A percentile compares a stretch with the other conserved stretches of the same genome.
These are phyloP conservation scores for Drosophila paranaensis DNA, from an alignment of 2,888 invertebrate species.

Conservation along the genomic window DNA sequence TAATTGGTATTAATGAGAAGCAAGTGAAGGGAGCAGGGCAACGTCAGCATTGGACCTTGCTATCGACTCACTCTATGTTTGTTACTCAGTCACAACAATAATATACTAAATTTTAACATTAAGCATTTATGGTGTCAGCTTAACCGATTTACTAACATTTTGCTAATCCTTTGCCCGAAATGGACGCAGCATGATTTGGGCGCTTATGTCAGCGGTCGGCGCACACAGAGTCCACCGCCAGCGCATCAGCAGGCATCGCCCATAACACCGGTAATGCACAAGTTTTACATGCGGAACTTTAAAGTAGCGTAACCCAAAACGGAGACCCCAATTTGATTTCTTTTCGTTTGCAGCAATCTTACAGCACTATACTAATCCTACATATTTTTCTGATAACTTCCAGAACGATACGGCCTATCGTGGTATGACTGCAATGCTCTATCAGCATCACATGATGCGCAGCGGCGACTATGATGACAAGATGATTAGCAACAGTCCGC, in stretches of 20 bases:
- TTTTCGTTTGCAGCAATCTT: not conserved
- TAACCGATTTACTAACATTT: constrained; percentile 30
- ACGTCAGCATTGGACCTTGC: not conserved
- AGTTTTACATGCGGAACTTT: constrained; percentile 74
- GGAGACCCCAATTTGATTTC: not conserved
- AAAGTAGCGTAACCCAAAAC: constrained; percentile 75
- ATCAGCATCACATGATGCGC: constrained; percentile 85
- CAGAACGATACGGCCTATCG: constrained; percentile 86
- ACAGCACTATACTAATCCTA: constrained; percentile 11
- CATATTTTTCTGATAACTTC: not conserved
- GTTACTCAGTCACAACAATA: not conserved
- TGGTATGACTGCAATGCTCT: constrained; percentile 77
- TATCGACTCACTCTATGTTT: not conserved
- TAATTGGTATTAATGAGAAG: not conserved
- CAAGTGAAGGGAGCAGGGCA: too few species aligned
- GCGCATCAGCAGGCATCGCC: constrained; percentile 93
- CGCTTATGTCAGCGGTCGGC: constrained; percentile 84
- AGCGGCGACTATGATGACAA: constrained; percentile 83
- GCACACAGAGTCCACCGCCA: constrained; percentile 91
- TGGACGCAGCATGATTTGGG: constrained; percentile 87
- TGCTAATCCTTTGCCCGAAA: constrained; percentile 29
- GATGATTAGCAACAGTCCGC: constrained; percentile 89
- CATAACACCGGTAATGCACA: constrained; percentile 88
- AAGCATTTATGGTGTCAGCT: not conserved
- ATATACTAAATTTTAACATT: not conserved